Conservation (phyloP, 1,140 invertebrate genomes). For the Nasonia giraulti region DNA sequence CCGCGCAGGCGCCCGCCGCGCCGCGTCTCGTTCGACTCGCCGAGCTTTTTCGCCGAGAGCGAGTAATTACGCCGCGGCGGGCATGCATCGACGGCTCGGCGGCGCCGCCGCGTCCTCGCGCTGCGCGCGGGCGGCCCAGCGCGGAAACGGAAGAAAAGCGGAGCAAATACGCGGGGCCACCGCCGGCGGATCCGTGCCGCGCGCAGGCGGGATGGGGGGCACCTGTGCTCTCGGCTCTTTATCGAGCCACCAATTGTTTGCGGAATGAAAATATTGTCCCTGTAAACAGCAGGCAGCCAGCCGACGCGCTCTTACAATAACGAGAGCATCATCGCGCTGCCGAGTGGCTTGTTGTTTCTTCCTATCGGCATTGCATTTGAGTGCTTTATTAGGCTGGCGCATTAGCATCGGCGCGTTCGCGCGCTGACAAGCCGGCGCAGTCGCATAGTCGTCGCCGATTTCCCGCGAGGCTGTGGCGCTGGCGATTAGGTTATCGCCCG, state of each 20-base stretch:
- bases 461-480: too few relatives aligned
- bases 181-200: constrained; percentile 63
- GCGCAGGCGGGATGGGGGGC: constrained; percentile 45
- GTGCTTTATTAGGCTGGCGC: constrained; percentile 47
- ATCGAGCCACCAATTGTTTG: constrained; percentile 73
- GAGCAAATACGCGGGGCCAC: constrained; percentile 54
- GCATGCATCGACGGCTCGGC: too few relatives aligned
- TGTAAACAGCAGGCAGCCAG: constrained; percentile 72
- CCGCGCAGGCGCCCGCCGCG: too few relatives aligned
- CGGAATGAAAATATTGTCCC: constrained; percentile 74
- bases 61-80: too few relatives aligned
- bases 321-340: constrained; percentile 57
- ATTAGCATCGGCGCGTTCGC: not conserved
- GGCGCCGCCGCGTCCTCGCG: too few relatives aligned
- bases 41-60: too few relatives aligned
- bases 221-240: constrained; percentile 66
- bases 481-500: too few relatives aligned
- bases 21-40: too few relatives aligned
- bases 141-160: constrained; percentile 12
- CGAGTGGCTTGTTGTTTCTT: constrained; percentile 49
- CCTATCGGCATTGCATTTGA: constrained; percentile 51
- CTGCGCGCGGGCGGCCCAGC: too few relatives aligned
- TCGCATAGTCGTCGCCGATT: too few relatives aligned
- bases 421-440: too few relatives aligned
- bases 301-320: constrained; percentile 68